These are phyloP conservation scores for Nemoura dubitans DNA, from an alignment of 2,888 invertebrate genomes.

Conservation along the genomic window DNA sequence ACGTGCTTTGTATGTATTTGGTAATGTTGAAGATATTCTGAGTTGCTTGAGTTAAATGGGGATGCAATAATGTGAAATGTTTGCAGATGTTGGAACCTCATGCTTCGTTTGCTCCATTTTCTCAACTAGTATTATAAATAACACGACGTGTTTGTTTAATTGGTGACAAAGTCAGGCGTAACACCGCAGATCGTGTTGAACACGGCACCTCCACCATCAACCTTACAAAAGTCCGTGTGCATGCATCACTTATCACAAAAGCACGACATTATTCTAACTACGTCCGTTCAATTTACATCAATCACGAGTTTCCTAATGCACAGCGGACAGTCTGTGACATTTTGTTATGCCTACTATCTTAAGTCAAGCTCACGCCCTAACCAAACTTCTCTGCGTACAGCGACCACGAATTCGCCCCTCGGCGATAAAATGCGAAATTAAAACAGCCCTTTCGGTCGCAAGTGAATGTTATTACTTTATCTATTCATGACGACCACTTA, in stretches of 20 bases:
- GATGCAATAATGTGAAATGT: too few relatives aligned
- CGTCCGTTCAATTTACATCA: not conserved
- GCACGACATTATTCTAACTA: not conserved
- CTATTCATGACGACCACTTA: not conserved
- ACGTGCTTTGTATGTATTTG: too few relatives aligned
- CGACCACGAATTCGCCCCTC: not conserved
- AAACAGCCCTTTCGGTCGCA: not conserved
- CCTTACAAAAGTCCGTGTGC: not conserved
- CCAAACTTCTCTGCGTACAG: not conserved
- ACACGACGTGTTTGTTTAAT: too few relatives aligned
- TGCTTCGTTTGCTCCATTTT: too few relatives aligned
- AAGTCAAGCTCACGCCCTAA: not conserved
- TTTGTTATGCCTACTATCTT: not conserved
- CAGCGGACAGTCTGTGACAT: not conserved
- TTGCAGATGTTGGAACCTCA: too few relatives aligned
- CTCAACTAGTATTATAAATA: too few relatives aligned
- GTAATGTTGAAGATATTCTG: too few relatives aligned
- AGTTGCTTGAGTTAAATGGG: too few relatives aligned
- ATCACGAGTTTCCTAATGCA: not conserved
- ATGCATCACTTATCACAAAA: not conserved
- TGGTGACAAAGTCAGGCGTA: too few relatives aligned
- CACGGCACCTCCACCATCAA: constrained; percentile 3
- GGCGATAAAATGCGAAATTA: not conserved
- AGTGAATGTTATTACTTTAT: constrained; percentile 7
- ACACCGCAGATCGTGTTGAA: too few relatives aligned